A percentile compares a stretch with the other conserved stretches of the same genome.
Evolutionary conservation across 2,797 vertebrate genomes (phyloP).

Genomic region (Mormyrus proboscirostris): DNA sequence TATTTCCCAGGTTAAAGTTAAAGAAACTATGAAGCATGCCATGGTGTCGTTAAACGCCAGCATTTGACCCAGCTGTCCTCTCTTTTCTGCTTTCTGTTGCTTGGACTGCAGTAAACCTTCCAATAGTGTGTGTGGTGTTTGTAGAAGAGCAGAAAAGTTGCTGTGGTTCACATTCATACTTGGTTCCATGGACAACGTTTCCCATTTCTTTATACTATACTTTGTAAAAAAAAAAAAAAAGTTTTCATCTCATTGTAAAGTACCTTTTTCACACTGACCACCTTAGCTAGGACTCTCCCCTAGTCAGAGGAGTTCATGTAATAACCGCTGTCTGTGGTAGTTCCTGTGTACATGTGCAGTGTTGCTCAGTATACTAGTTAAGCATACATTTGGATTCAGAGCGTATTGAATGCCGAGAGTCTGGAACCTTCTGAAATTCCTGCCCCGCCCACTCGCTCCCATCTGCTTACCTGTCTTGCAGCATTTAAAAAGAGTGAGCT

Average conservation of each 20-base stretch:
- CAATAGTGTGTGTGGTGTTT: not conserved
- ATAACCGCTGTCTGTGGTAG: not conserved
- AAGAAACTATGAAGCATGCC: not conserved
- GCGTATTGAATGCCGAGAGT: not conserved
- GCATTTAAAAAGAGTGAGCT: not conserved
- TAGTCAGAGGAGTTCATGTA: not conserved
- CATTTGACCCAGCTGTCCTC: not conserved
- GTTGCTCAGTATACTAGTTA: not conserved
- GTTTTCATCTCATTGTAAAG: not conserved
- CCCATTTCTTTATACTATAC: not conserved
- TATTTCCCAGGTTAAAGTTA: not conserved
- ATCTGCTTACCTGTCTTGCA: not conserved
- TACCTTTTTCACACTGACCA: not conserved
- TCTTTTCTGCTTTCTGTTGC: not conserved
- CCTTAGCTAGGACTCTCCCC: not conserved
- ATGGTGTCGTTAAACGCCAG: not conserved
- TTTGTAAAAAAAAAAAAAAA: not conserved
- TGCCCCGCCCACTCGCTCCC: not conserved
- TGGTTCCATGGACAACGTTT: not conserved
- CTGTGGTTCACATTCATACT: not conserved
- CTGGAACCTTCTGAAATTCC: not conserved
- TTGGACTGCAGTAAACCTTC: not conserved
- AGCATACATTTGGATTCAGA: not conserved
- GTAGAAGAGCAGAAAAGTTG: not conserved
- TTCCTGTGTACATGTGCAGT: not conserved